Base-by-base conservation (phyloP, 2,113 vertebrate genomes). In the Theristicus caerulescens region DNA sequence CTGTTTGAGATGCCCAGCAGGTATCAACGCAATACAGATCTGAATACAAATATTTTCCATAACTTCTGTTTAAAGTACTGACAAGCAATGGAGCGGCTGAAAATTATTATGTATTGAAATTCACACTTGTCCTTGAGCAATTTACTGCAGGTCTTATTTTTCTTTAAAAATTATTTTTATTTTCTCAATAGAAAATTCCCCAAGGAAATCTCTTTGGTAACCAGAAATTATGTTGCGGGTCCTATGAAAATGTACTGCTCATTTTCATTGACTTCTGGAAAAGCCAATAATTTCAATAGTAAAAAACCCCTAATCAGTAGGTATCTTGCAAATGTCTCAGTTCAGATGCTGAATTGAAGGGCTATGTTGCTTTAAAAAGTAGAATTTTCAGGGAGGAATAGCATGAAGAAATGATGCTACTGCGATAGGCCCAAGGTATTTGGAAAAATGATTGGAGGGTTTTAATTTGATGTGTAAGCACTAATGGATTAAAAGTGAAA, bases 181-280 rank as follows among this genome's bases (percentile, higher is more conserved):
- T 91, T 87, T 64, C 86, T 76, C 57, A 46, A 5, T 29, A 82
- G 81, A 74, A 85, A 51, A 62, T 64, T 74, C 42, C 64, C 55
- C 1, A 15, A 66, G 49, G 64, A 82, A 86, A 83, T 83, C 92
- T 96, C 79, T 85, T 64, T 82, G 76, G 71, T 32, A 94, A 94
- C 62, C 36, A 55, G 87, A 78, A 85, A 54, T 59, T 57, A 36
- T 26, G 22, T 22, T 31, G n/a, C 14, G 40, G 27, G 36, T 57
- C 74, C 82, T 88, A 27, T 19, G 27, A 82, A 55, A 90, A 80
- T 3, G 6, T n/a, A 11, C 42, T 29, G 67, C 27, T 62, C 27
- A 8, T 62, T 79, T 93, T 79, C 52, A 19, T 20, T 62, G 61
- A 11, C 24, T 69, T 34, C 40, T 14, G 22, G 49, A 49, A 29